Evolutionary conservation across 2,113 vertebrate species (phyloP).

Genomic region (Oenanthe melanoleuca): DNA sequence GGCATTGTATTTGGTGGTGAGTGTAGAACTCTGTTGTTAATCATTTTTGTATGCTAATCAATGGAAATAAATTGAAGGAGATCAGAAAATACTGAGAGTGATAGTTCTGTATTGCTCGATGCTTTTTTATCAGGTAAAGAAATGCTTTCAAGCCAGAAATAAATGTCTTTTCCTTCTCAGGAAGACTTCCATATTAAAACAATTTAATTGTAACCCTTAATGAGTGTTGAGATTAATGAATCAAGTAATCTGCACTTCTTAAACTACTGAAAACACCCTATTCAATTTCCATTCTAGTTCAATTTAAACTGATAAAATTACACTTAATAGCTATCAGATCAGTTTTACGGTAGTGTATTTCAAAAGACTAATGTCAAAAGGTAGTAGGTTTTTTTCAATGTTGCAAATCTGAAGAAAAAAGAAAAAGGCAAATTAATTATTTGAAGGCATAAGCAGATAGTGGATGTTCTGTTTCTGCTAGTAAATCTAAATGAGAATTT

Average conservation of each 20-base stretch:
- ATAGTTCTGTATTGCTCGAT: not conserved
- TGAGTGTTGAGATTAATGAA: not conserved
- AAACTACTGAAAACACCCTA: not conserved
- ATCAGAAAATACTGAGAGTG: not conserved
- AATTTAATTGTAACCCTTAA: not conserved
- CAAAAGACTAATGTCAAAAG: not conserved
- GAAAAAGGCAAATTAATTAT: not conserved
- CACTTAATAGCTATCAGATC: not conserved
- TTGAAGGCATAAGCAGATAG: not conserved
- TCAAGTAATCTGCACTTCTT: not conserved
- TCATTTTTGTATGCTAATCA: not conserved
- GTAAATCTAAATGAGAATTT: not conserved
- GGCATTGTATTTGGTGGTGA: not conserved
- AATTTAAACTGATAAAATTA: not conserved
- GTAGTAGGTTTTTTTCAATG: not conserved
- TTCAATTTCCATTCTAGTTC: not conserved
- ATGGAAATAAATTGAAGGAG: not conserved
- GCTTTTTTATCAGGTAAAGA: not conserved
- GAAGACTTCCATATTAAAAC: not conserved
- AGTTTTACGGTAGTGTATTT: not conserved
- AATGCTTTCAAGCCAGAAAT: not conserved
- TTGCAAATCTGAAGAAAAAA: not conserved
- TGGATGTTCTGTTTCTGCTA: not conserved
- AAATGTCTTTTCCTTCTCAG: not conserved
- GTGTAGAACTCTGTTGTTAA: not conserved